Evolutionary conservation across 2,888 invertebrate species (phyloP).

Genomic region (Perizoma flavofasciatum): DNA sequence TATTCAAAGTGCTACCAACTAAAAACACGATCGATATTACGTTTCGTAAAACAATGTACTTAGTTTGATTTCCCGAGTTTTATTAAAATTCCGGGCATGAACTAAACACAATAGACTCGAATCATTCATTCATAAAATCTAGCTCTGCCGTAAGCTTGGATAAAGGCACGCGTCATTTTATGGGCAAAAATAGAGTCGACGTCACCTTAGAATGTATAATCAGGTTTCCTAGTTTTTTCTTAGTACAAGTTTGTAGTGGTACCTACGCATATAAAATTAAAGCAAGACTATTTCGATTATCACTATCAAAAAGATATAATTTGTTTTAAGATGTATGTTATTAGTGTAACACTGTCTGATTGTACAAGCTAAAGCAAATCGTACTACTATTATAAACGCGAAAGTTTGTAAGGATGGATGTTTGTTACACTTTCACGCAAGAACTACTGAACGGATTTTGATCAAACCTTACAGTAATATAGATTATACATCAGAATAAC

Average conservation of each 20-base stretch:
- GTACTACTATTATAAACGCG: too few species aligned
- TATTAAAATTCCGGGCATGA: conserved; percentile 44
- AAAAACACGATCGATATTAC: conserved; percentile 16
- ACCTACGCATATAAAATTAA: too few species aligned
- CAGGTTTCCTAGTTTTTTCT: conserved; percentile 1
- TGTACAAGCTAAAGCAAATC: too few species aligned
- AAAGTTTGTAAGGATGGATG: too few species aligned
- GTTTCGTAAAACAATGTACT: conserved; percentile 8
- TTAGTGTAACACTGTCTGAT: too few species aligned
- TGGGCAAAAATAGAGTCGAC: conserved; percentile 32
- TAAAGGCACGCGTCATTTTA: conserved; percentile 36
- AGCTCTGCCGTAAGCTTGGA: conserved; percentile 39
- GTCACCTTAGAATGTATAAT: conserved; percentile 20
- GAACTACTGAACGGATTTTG: too few species aligned
- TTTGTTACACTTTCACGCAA: too few species aligned
- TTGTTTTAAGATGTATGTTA: too few species aligned
- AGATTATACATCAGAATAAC: too few species aligned
- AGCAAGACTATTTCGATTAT: too few species aligned
- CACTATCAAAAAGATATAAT: too few species aligned
- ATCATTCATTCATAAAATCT: conserved; percentile 63
- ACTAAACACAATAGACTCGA: conserved; percentile 47
- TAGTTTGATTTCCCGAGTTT: conserved; percentile 1
- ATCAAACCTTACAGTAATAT: too few species aligned
- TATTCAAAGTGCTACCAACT: background rate
- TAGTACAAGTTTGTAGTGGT: background rate